Base-by-base conservation (phyloP, 2,113 vertebrate species). In the Haemorhous mexicanus region DNA sequence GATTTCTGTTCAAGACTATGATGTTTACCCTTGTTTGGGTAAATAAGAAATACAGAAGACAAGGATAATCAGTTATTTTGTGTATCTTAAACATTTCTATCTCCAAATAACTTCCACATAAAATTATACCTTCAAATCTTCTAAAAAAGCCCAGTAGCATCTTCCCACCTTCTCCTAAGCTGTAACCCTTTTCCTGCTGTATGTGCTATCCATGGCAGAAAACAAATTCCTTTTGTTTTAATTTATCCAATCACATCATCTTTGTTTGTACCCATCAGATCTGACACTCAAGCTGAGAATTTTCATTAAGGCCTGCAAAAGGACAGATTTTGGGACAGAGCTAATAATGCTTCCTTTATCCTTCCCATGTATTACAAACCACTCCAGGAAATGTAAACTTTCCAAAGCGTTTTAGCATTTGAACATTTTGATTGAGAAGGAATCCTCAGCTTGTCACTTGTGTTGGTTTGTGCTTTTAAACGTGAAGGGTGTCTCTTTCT, bases 261-360 rank as follows among this genome's bases (percentile, higher is more conserved):
- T 76, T 82, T 87, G 62, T 75, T 83, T n/a, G 49, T 59, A 85
- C 30, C 78, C 89, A 83, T 16, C 10, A 16, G 68, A 78, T 78
- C 90, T 95, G 90, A 90, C 83, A 66, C 80, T 87, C 92, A 78
- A 96, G 85, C 85, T 90, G 90, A 50, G 93, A 84, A n/a, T 90
- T 88, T 95, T 94, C 86, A 93, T 96, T 92, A 96, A 84, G 30
- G 41, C 49, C 70, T 89, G 61, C 20, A 41, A 67, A 85, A 89
- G 72, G 55, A 75, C 61, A 81, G 76, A 72, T 75, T 58, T 50
- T 47, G 83, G 64, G 85, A 84, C 30, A 43, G 27, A 89, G 83
- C 44, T 87, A 7, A 67, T 81, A 47, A 26, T 3, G 19, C 53
- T 62, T 73, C 66, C 56, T 81, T 72, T 49, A 62, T 84, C 86